Conservation (phyloP, 2,797 vertebrate species). For the Syndactyla subalaris region DNA sequence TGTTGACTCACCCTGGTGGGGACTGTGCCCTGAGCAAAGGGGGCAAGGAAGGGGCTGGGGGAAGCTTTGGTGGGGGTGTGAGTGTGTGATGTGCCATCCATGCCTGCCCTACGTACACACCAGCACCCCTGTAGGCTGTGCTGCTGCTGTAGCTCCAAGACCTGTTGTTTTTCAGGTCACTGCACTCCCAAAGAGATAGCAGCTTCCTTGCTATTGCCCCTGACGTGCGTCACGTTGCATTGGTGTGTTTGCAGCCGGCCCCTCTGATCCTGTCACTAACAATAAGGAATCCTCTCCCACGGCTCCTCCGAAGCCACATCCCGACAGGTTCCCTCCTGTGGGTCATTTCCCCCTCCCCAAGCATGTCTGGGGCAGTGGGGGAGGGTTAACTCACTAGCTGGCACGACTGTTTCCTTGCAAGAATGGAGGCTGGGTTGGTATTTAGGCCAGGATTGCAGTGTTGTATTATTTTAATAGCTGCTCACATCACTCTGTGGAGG, state of each 20-base stretch:
- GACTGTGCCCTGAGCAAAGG: neutral
- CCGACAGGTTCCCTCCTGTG: constrained; percentile 36
- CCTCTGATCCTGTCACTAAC: constrained; percentile 80
- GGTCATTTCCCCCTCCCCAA: neutral
- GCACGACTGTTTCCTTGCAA: neutral
- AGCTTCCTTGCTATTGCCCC: constrained; percentile 80
- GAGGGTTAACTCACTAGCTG: neutral
- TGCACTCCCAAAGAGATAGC: constrained; percentile 80
- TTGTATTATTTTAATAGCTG: neutral
- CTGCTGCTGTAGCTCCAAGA: neutral
- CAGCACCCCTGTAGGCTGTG: constrained; percentile 30
- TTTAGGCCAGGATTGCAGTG: neutral
- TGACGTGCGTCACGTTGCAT: constrained; percentile 86
- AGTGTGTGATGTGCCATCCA: neutral
- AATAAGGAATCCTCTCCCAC: constrained; percentile 54
- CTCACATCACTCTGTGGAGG: neutral
- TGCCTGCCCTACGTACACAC: neutral
- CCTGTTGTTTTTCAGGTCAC: constrained; percentile 88
- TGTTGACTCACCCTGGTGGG: neutral
- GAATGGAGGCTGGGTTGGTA: neutral
- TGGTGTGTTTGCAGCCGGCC: constrained; percentile 78
- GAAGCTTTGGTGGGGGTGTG: neutral
- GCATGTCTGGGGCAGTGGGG: neutral
- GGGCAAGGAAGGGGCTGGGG: neutral
- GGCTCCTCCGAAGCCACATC: constrained; percentile 8